A percentile compares a stretch with the other conserved stretches of the same genome.
These are phyloP conservation scores for Clostera curtula DNA, from an alignment of 2,888 invertebrate species.

Conservation along the genomic window DNA sequence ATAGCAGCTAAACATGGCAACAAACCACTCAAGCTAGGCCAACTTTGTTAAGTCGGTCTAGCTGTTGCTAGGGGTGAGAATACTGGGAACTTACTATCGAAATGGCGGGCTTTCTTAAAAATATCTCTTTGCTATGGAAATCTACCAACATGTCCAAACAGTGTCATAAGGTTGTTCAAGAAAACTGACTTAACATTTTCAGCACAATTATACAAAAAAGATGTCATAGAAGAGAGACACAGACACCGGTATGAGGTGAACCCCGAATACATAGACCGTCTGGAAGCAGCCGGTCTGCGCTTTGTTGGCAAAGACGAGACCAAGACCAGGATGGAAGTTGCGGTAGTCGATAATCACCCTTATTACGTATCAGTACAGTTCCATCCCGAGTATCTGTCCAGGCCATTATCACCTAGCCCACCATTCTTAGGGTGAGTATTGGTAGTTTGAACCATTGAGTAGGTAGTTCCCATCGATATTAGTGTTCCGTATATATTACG, in stretches of 20 bases:
- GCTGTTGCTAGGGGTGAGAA: too few relatives aligned
- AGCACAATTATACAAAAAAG: conserved; percentile 86
- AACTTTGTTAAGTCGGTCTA: too few relatives aligned
- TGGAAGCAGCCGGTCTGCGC: conserved; percentile 88
- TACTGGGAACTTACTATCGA: too few relatives aligned
- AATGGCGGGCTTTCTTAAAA: too few relatives aligned
- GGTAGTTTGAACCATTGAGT: too few relatives aligned
- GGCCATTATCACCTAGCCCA: conserved; percentile 93
- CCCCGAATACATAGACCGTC: conserved; percentile 84
- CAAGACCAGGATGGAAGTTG: conserved; percentile 95
- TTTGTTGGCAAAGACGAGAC: conserved; percentile 92
- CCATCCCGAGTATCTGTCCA: conserved; percentile 97
- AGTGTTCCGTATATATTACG: too few relatives aligned
- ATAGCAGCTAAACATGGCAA: too few relatives aligned
- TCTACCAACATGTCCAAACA: too few relatives aligned
- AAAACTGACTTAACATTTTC: conserved; percentile 15
- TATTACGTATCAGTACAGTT: conserved; percentile 97
- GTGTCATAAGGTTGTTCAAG: neutral
- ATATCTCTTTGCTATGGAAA: too few relatives aligned
- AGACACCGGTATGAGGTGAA: conserved; percentile 98
- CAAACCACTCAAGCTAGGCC: too few relatives aligned
- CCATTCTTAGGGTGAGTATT: conserved; percentile 91
- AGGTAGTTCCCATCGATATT: too few relatives aligned
- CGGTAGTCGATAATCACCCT: conserved; percentile 89
- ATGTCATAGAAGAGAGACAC: conserved; percentile 93